Conservation (phyloP, 2,888 invertebrate genomes). For the Nebria brevicollis region DNA sequence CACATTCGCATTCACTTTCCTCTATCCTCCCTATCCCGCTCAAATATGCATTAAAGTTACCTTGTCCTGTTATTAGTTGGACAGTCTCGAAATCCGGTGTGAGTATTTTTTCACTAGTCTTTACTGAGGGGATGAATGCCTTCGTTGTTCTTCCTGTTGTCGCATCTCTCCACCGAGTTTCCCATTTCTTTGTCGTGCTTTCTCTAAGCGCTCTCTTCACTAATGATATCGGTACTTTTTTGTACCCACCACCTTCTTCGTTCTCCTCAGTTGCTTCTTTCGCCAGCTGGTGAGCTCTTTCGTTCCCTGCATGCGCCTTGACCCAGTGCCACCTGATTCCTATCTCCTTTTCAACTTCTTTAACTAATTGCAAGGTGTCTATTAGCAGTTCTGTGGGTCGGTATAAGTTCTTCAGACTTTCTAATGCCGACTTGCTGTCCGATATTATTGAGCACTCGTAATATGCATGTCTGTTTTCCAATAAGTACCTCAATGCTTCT, state of each 20-base stretch:
- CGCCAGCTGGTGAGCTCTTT: not conserved
- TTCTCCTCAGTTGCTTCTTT: slow-evolving; percentile 17
- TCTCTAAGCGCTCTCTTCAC: not conserved
- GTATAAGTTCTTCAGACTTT: too few species aligned
- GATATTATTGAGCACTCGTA: too few species aligned
- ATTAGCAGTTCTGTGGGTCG: slow-evolving; percentile 48
- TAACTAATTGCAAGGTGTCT: slow-evolving; percentile 40
- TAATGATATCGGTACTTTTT: not conserved
- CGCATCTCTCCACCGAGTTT: too few species aligned
- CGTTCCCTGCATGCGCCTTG: slow-evolving; percentile 35
- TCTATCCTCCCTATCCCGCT: not conserved
- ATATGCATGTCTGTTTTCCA: too few species aligned
- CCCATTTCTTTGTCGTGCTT: too few species aligned
- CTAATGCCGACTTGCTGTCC: too few species aligned
- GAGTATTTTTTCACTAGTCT: not conserved
- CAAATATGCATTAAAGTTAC: not conserved
- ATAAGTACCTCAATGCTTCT: slow-evolving; percentile 14
- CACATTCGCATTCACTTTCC: not conserved
- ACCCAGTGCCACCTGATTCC: slow-evolving; percentile 27
- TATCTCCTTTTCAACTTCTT: not conserved
- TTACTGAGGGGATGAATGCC: not conserved
- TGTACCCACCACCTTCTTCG: slow-evolving; percentile 2
- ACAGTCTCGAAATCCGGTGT: not conserved
- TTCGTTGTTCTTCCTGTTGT: not conserved
- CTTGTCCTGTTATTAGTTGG: not conserved